phyloP scores from a whole-genome alignment of 2,888 invertebrate species.

The Dichetophora obliterata region DNA sequence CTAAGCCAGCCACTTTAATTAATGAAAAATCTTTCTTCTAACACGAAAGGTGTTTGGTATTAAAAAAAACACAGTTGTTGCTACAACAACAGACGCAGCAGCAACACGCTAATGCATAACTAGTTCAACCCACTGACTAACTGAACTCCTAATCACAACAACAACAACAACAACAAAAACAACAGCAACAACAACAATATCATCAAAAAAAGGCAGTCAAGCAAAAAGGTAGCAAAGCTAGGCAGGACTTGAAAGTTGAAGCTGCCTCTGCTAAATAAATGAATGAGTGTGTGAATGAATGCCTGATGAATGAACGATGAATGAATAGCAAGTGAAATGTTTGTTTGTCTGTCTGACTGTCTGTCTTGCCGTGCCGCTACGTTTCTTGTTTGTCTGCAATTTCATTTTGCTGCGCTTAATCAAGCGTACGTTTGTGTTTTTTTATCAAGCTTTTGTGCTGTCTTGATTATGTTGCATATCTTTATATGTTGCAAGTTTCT shows the following conservation, averaged over 20 bases:
- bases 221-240: background rate
- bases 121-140: slow-evolving; percentile 22
- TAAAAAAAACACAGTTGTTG: background rate
- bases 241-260: background rate
- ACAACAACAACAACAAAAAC: background rate
- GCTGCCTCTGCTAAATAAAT: too few relatives aligned
- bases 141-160: slow-evolving; percentile 17
- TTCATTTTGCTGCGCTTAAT: background rate
- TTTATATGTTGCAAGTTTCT: background rate
- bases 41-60: slow-evolving; percentile 15
- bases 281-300: background rate
- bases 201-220: background rate
- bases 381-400: background rate
- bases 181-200: background rate
- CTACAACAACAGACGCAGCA: background rate
- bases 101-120: background rate
- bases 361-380: too few relatives aligned
- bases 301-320: background rate
- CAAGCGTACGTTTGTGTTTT: background rate
- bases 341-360: background rate
- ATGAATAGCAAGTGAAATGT: slow-evolving; percentile 15
- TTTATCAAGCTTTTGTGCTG: background rate
- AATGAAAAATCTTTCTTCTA: slow-evolving; percentile 9
- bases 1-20: slow-evolving; percentile 1
- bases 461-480: background rate